These are phyloP conservation scores for Petromus typicus DNA, from an alignment of 2,113 vertebrate genomes.

Conservation along the genomic window DNA sequence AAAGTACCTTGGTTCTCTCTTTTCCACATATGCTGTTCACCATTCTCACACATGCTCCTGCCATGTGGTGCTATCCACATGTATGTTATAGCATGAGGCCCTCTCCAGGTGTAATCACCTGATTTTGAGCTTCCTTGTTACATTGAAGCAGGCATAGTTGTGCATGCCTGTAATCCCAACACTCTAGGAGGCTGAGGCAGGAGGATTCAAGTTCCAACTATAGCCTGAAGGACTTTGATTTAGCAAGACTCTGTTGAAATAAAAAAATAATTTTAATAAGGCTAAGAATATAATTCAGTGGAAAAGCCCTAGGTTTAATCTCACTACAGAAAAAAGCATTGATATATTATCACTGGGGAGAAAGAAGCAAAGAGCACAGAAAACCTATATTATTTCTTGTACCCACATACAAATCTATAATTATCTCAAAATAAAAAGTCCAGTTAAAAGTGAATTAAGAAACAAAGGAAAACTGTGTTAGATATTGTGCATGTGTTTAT, in stretches of 20 bases:
- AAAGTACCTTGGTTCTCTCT: not conserved
- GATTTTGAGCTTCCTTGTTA: not conserved
- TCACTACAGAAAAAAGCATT: not conserved
- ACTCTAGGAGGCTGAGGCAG: not conserved
- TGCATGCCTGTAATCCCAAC: not conserved
- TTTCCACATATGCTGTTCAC: not conserved
- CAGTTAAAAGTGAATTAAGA: not conserved
- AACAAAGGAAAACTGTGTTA: not conserved
- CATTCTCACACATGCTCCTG: not conserved
- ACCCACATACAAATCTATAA: not conserved
- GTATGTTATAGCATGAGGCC: not conserved
- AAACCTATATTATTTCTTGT: not conserved
- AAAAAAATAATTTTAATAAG: not conserved
- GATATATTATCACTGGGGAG: not conserved
- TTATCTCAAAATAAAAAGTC: not conserved
- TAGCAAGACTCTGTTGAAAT: not conserved
- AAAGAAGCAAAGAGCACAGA: not conserved
- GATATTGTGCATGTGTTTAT: not conserved
- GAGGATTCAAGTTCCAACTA: not conserved
- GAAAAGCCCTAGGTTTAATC: not conserved
- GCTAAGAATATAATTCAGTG: not conserved
- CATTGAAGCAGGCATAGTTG: not conserved
- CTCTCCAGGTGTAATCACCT: too few species aligned
- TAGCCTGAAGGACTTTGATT: not conserved
- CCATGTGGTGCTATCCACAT: too few species aligned